Evolutionary conservation across 2,888 invertebrate species (phyloP), one percentile per base, ranked within the genome.

Genomic region (Stenoptilia bipunctidactyla): DNA sequence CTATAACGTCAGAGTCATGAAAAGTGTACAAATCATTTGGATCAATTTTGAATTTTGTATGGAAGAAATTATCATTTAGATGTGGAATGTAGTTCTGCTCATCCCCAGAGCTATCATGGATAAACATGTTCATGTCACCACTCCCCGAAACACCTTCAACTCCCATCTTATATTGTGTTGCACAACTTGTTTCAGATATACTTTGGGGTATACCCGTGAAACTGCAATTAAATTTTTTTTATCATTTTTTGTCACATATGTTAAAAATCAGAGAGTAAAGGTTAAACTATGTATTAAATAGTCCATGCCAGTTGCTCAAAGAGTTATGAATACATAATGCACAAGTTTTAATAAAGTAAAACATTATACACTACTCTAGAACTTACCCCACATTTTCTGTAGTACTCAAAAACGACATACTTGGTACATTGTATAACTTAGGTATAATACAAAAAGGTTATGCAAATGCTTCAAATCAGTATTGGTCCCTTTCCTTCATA

Each of bases 301-400:
- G n/a, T n/a, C n/a, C n/a, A n/a, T n/a, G n/a, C n/a, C n/a, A n/a
- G n/a, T n/a, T n/a, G n/a, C n/a, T n/a, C n/a, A n/a, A n/a, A n/a
- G n/a, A n/a, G n/a, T 9, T 9, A 25, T 25, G 25, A 25, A 5
- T 25, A 25, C 5, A 25, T 6, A 6, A 25, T 6, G 5, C 5
- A 6, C 25, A 25, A 25, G 25, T 25, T 25, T 6, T 25, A 25
- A 5, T 25, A 9, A 5, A 6, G 25, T 25, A 25, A 25, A 25
- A 6, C 5, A 33, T 8, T n/a, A n/a, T 13, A 41, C 13, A 13
- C 35, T 20, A 25, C 5, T 6, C 25, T 40, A 9, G 4, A 44
- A 60, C 80, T 72, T 54, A 85, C 85, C 83, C 82, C 64, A 84
- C 80, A 77, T 82, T 85, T 77, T 83, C 84, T 56, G 84, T 67